Evolutionary conservation across 2,888 invertebrate genomes (phyloP).

Genomic region (Tiliacea aurago): DNA sequence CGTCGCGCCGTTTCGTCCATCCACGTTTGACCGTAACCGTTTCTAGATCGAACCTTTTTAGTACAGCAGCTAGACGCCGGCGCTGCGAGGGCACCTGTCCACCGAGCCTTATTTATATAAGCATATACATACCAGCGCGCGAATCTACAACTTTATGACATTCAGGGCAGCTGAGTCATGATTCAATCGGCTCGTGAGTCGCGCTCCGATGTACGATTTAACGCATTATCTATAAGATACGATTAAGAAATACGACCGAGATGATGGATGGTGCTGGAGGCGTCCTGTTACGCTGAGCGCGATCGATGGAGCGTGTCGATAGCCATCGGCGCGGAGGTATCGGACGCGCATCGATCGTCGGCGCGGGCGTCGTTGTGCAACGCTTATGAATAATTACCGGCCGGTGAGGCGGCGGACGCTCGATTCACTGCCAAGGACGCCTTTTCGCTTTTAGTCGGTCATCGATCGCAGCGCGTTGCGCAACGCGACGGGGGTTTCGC

Average conservation of each 20-base stretch:
- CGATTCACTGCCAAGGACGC: conserved; percentile 85
- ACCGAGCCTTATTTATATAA: conserved; percentile 73
- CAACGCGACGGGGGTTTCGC: conserved; percentile 73
- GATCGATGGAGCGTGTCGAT: conserved; percentile 75
- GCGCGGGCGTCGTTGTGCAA: conserved; percentile 76
- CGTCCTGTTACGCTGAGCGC: conserved; percentile 62
- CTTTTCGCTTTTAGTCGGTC: conserved; percentile 83
- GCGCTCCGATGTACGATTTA: conserved; percentile 66
- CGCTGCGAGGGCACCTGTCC: conserved; percentile 76
- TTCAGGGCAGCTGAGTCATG: conserved; percentile 71
- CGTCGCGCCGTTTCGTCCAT: conserved; percentile 54
- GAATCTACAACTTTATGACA: conserved; percentile 71
- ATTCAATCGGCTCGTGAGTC: conserved; percentile 53
- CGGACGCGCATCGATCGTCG: conserved; percentile 66
- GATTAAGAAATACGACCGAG: conserved; percentile 70
- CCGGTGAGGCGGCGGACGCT: conserved; percentile 78
- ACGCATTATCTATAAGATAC: conserved; percentile 67
- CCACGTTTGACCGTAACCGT: conserved; percentile 59
- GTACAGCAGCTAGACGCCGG: conserved; percentile 75
- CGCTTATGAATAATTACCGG: conserved; percentile 80
- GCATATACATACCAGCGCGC: conserved; percentile 62
- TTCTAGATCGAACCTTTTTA: conserved; percentile 75
- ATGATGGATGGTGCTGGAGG: conserved; percentile 70
- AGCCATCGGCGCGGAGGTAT: conserved; percentile 72
- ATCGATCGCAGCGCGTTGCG: conserved; percentile 74